Percentiles rank a stretch among this genome's conserved stretches.
Conservation (phyloP, 2,113 vertebrate genomes). For the Gallinago paraguaiae region DNA sequence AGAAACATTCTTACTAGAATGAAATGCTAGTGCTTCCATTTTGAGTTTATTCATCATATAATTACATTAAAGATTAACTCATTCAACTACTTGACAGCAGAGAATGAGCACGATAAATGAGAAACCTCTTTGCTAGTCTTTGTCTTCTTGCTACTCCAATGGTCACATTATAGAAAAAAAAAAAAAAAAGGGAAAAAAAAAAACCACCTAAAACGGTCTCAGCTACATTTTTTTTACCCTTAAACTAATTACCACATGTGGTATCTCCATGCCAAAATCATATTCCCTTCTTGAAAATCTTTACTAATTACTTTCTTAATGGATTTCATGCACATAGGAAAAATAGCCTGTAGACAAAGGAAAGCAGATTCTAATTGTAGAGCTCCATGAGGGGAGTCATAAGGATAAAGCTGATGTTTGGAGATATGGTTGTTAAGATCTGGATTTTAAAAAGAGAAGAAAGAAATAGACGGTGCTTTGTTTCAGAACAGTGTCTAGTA, state of each 20-base stretch:
- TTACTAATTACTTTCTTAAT: constrained; percentile 20
- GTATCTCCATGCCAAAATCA: neutral
- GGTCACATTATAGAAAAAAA: neutral
- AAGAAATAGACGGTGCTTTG: accelerated
- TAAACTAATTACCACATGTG: neutral
- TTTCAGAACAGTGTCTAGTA: neutral
- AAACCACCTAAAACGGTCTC: neutral
- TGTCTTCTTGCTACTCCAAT: neutral
- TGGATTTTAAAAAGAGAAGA: neutral
- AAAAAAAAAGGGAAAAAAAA: neutral
- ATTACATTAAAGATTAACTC: neutral
- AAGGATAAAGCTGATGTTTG: neutral
- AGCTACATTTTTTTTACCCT: neutral
- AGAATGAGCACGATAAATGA: neutral
- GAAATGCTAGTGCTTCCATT: neutral
- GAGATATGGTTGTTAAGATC: neutral
- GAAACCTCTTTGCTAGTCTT: neutral
- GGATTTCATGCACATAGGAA: neutral
- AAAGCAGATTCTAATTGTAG: neutral
- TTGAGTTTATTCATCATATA: neutral
- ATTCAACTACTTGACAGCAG: neutral
- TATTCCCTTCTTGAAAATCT: neutral
- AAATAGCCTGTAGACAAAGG: neutral
- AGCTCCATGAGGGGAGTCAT: neutral
- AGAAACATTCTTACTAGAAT: neutral